Conservation (phyloP, 2,113 vertebrate species). For the Pangasianodon hypophthalmus region DNA sequence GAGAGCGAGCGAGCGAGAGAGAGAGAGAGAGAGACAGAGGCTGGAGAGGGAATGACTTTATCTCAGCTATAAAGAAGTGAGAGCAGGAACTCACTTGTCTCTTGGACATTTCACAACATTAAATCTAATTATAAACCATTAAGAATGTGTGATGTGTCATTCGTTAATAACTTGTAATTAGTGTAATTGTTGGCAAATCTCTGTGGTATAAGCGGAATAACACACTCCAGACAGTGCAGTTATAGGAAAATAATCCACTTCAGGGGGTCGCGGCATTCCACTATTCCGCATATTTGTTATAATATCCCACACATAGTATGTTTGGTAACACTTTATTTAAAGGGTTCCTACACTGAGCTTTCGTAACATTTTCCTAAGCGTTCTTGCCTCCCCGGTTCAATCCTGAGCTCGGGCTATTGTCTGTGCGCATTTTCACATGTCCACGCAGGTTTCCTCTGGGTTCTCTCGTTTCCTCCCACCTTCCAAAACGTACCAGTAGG, state of each 20-base stretch:
- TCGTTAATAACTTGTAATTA: neutral
- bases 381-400: neutral
- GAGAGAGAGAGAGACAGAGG: neutral
- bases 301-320: too few relatives aligned
- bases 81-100: neutral
- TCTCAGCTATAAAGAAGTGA: neutral
- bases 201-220: neutral
- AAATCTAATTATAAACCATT: neutral
- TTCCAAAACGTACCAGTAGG: neutral
- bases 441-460: too few relatives aligned
- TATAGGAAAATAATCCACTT: neutral
- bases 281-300: too few relatives aligned
- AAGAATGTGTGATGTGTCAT: neutral
- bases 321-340: neutral
- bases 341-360: neutral
- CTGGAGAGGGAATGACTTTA: neutral
- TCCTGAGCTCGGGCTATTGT: too few relatives aligned
- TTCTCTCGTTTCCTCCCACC: neutral
- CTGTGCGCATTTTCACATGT: neutral
- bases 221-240: neutral
- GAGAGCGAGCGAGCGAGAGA: neutral
- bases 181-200: neutral
- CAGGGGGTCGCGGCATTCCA: neutral
- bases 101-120: neutral
- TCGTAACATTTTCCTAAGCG: neutral